Base-by-base conservation (phyloP, 2,888 invertebrate genomes). In the Ennomos erosarius region DNA sequence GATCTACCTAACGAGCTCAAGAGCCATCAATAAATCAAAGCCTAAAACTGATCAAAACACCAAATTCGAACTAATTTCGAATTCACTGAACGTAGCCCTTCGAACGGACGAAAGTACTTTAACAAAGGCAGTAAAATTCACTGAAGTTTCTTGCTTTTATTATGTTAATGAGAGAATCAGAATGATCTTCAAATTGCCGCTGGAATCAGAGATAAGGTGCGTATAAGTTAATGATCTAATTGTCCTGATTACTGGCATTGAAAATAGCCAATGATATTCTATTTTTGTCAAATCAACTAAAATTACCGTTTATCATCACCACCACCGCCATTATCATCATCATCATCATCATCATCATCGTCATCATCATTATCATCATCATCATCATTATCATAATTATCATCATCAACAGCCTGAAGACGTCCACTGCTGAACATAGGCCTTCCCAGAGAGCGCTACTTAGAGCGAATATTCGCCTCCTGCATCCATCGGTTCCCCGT, bases 131-230 rank as follows among this genome's bases (percentile, higher is more conserved):
- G 36, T 53, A 49, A 49, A 49, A 49, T 57, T 42, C 37, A 35
- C 6, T 2, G 1, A 10, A 35, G 36, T 40, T 26, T 49, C 39
- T 42, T 37, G 47, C 52, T 40, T 54, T 58, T 58, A 53, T 53
- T 58, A 53, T 58, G 53, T 11, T 48, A 58, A 58, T 58, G 42
- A 35, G 12, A 11, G 26, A 12, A 53, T 53, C 48, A 58, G 43
- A 51, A 57, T 52, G 52, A 52, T 57, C 52, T 52, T 57, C 36
- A 46, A 46, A 50, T 37, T 45, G 56, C 46, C 45, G 9, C 35
- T 47, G 57, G 13, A 42, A 37, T 46, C 38, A 50, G 39, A 56
- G 39, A 51, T 46, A 38, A 33, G 48, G 11, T 16, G 10, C n/a
- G 26, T 33, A 33, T 10, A 13, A 10, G 43, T 12, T 3, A 43